Percentiles rank a stretch among this genome's conserved stretches.
Evolutionary conservation across 2,797 vertebrate species (phyloP).

Genomic region (Hozukius guyotensis): DNA sequence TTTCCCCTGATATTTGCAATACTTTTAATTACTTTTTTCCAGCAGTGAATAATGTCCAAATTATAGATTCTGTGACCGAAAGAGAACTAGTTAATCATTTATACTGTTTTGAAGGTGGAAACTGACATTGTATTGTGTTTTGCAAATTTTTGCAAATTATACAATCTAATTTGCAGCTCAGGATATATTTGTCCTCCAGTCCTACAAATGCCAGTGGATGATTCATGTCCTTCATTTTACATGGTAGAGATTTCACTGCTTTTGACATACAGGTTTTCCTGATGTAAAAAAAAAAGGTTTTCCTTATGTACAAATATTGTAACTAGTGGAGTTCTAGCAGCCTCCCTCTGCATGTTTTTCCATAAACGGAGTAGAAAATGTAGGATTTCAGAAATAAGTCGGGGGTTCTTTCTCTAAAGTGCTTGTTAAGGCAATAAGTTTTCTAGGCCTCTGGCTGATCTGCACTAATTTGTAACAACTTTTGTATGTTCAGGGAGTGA

Average conservation of each 20-base stretch:
- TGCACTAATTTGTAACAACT: conserved; percentile 83
- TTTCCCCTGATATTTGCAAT: not conserved
- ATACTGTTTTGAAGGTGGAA: conserved; percentile 33
- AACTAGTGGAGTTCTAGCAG: conserved; percentile 57
- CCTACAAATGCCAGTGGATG: conserved; percentile 65
- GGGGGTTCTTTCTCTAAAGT: conserved; percentile 67
- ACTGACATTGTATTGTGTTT: conserved; percentile 35
- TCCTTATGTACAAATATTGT: conserved; percentile 61
- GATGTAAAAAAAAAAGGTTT: conserved; percentile 30
- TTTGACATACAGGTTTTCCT: conserved; percentile 19
- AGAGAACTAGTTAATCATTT: not conserved
- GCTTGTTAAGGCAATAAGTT: conserved; percentile 82
- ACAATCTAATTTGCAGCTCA: conserved; percentile 77
- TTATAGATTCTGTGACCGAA: conserved; percentile 37
- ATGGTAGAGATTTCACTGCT: conserved; percentile 53
- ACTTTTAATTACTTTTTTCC: conserved; percentile 3
- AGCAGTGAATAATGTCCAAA: conserved; percentile 24
- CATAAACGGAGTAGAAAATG: conserved; percentile 56
- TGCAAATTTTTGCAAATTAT: conserved; percentile 40
- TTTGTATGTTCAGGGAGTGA: conserved; percentile 78
- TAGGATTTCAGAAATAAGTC: conserved; percentile 70
- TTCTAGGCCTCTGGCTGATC: conserved; percentile 82
- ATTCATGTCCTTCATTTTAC: conserved; percentile 57
- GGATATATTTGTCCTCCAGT: conserved; percentile 74
- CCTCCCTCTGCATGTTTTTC: conserved; percentile 65